These are phyloP conservation scores for Pyxicephalus adspersus DNA, from an alignment of 2,113 vertebrate genomes.

Conservation along the genomic window DNA sequence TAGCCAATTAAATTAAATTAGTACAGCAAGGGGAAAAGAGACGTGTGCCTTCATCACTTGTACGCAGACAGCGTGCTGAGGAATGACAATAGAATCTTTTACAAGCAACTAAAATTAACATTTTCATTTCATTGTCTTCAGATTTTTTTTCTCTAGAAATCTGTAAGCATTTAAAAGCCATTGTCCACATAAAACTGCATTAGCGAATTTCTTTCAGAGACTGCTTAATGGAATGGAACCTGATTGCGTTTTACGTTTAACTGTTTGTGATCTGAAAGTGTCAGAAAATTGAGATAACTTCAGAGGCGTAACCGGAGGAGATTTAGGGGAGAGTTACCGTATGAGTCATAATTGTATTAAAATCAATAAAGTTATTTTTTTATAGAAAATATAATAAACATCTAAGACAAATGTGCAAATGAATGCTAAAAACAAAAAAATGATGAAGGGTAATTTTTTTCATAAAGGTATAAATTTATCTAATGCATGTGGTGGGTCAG, in stretches of 20 bases:
- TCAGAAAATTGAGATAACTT: neutral
- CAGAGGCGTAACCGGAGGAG: no score
- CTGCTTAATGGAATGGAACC: constrained; percentile 49
- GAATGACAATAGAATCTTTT: constrained; percentile 63
- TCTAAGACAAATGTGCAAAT: no score
- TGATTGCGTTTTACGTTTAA: constrained; percentile 57
- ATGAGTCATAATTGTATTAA: no score
- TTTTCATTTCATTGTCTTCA: constrained; percentile 59
- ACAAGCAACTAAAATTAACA: constrained; percentile 66
- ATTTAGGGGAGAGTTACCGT: no score
- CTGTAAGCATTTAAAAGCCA: constrained; percentile 53
- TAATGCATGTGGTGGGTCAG: no score
- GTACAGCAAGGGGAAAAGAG: constrained; percentile 73
- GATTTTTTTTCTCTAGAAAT: constrained; percentile 57
- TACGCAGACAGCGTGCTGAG: constrained; percentile 61
- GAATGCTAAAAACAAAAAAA: no score
- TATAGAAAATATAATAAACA: no score
- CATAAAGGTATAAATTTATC: no score
- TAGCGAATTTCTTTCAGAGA: constrained; percentile 18
- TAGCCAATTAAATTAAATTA: constrained; percentile 74
- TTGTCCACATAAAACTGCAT: constrained; percentile 37
- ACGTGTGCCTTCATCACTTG: constrained; percentile 64
- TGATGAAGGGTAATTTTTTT: no score
- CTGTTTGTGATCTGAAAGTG: neutral
- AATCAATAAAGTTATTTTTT: no score